phyloP scores from a whole-genome alignment of 2,888 invertebrate genomes.

The Papilio elwesi region DNA sequence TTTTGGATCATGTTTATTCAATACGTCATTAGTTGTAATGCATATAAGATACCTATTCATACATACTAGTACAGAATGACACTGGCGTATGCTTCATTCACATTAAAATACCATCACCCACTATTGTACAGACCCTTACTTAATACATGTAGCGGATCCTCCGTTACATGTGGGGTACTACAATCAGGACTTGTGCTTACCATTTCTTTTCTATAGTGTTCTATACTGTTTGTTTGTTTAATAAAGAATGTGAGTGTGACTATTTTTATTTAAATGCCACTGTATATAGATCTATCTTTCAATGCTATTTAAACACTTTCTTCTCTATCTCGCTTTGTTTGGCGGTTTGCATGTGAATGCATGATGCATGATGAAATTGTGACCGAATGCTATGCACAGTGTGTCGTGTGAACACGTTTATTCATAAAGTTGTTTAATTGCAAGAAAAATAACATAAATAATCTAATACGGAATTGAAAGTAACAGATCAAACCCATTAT shows the following conservation, averaged over 20 bases:
- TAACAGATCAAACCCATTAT: not conserved
- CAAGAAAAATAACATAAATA: not conserved
- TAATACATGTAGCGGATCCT: slow-evolving; percentile 69
- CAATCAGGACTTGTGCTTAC: slow-evolving; percentile 42
- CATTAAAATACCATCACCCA: slow-evolving; percentile 75
- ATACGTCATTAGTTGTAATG: slow-evolving; percentile 77
- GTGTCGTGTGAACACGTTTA: slow-evolving; percentile 23
- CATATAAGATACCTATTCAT: slow-evolving; percentile 74
- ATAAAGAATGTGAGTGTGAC: slow-evolving; percentile 30
- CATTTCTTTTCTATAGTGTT: not conserved
- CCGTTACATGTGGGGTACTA: slow-evolving; percentile 70
- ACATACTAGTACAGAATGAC: slow-evolving; percentile 77
- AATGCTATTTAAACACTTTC: slow-evolving; percentile 28
- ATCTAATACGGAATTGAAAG: too few species aligned
- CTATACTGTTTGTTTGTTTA: not conserved
- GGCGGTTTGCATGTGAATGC: slow-evolving; percentile 41
- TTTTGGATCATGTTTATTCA: slow-evolving; percentile 57
- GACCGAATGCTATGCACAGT: slow-evolving; percentile 30
- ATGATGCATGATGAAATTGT: slow-evolving; percentile 38
- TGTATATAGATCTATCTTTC: slow-evolving; percentile 7
- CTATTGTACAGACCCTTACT: slow-evolving; percentile 73
- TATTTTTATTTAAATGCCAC: slow-evolving; percentile 6
- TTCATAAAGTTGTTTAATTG: slow-evolving; percentile 17
- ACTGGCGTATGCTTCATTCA: slow-evolving; percentile 82
- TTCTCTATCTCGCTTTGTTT: slow-evolving; percentile 40